These are phyloP conservation scores for Hipposideros armiger DNA, from an alignment of 2,113 vertebrate species.

Conservation along the genomic window DNA sequence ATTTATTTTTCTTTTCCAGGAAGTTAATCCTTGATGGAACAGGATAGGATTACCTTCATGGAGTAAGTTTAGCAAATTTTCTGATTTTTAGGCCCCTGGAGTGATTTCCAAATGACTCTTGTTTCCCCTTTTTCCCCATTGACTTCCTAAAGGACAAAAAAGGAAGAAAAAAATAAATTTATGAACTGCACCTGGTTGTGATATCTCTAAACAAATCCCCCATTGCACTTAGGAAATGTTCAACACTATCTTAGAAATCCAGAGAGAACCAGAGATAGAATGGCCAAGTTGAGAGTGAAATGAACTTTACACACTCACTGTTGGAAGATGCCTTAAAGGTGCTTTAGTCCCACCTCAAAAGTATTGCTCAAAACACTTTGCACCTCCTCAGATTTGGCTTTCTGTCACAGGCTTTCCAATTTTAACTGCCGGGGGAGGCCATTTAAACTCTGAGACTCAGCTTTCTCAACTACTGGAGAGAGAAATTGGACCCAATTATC, in stretches of 20 bases:
- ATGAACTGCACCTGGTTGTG: background rate
- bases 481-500: background rate
- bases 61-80: background rate
- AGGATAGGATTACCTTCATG: background rate
- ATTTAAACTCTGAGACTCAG: background rate
- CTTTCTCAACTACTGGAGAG: conserved; percentile 7
- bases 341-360: background rate
- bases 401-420: background rate
- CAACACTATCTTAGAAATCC: background rate
- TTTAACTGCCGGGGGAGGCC: background rate
- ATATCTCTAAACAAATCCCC: background rate
- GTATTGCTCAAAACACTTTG: background rate
- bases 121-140: background rate
- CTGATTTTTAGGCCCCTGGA: background rate
- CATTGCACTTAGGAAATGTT: background rate
- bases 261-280: background rate
- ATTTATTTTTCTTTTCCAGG: background rate
- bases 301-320: background rate
- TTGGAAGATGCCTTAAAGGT: background rate
- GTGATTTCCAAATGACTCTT: background rate
- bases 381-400: background rate
- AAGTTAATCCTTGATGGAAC: background rate
- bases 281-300: background rate
- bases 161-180: background rate
- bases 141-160: conserved; percentile 20